Evolutionary conservation across 1,140 invertebrate genomes (phyloP).

Genomic region (Sitophilus oryzae): DNA sequence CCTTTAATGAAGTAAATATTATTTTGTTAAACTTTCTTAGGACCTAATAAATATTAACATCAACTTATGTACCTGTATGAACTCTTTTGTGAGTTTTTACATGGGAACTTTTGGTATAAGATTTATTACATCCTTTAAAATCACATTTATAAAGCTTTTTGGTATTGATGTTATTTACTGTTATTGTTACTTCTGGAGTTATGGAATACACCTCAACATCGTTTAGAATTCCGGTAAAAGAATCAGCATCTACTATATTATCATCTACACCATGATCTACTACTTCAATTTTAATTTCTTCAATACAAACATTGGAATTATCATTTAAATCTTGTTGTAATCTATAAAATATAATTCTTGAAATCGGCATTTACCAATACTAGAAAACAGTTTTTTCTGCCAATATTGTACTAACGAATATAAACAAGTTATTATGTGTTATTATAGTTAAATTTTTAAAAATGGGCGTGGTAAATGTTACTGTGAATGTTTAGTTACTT

Average conservation of each 20-base stretch:
- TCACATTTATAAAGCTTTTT: constrained; percentile 15
- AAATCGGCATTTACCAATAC: too few species aligned
- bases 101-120: constrained; percentile 20
- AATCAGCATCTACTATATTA: background rate
- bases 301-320: background rate
- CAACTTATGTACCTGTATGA: constrained; percentile 17
- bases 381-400: too few species aligned
- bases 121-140: constrained; percentile 12
- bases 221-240: background rate
- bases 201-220: constrained; percentile 3
- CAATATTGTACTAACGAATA: too few species aligned
- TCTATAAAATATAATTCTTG: too few species aligned
- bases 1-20: constrained; percentile 33
- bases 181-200: constrained; percentile 17
- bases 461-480: too few species aligned
- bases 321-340: background rate
- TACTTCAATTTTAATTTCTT: constrained; percentile 13
- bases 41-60: too few species aligned
- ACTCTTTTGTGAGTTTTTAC: constrained; percentile 19
- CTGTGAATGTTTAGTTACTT: too few species aligned
- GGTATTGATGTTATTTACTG: constrained; percentile 6
- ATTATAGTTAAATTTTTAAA: too few species aligned
- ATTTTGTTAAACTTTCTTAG: background rate
- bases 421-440: too few species aligned
- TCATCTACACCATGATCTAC: background rate